Evolutionary conservation across 2,888 invertebrate genomes (phyloP).

Genomic region (Brenthis hecate): DNA sequence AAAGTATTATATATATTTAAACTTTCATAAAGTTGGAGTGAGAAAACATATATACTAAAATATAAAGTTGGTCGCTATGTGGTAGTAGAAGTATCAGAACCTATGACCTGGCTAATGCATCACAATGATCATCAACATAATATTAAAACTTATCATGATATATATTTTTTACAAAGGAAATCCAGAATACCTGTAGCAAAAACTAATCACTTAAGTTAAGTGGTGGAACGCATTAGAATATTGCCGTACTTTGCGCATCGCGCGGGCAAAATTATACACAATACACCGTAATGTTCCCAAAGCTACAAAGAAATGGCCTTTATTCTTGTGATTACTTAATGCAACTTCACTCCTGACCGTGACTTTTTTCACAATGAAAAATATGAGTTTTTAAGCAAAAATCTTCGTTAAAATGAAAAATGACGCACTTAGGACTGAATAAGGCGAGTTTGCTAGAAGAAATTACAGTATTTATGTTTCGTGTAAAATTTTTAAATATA

Average conservation of each 20-base stretch:
- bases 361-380: conserved; percentile 14
- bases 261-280: conserved; percentile 28
- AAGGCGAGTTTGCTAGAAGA: too few species aligned
- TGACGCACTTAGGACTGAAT: too few species aligned
- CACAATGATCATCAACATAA: too few species aligned
- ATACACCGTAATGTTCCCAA: conserved; percentile 18
- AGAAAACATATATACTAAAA: too few species aligned
- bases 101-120: too few species aligned
- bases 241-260: conserved; percentile 32
- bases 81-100: too few species aligned
- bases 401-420: background rate
- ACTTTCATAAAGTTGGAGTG: too few species aligned
- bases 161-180: conserved; percentile 1
- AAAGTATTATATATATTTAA: too few species aligned
- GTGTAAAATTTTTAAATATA: too few species aligned
- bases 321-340: conserved; percentile 19
- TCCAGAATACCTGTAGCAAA: conserved; percentile 25
- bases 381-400: conserved; percentile 3
- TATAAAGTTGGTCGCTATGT: too few species aligned
- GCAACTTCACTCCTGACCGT: conserved; percentile 9
- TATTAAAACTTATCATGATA: background rate
- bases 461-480: too few species aligned
- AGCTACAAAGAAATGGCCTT: conserved; percentile 18
- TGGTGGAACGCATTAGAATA: conserved; percentile 39
- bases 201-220: conserved; percentile 41